Evolutionary conservation across 2,888 invertebrate species (phyloP).

Genomic region (Mimachlamys varia): DNA sequence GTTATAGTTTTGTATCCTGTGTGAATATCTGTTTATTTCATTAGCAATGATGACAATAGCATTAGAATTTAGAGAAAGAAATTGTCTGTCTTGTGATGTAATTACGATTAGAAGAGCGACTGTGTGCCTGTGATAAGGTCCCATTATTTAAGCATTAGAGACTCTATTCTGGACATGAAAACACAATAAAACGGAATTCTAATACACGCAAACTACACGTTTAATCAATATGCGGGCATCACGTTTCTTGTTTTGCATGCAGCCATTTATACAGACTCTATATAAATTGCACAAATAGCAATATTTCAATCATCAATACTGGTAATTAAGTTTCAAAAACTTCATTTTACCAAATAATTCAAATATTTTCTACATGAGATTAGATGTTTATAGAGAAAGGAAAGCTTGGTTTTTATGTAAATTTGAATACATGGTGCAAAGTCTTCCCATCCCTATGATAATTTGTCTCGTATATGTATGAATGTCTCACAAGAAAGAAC

Average conservation of each 20-base stretch:
- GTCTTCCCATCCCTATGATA: background rate
- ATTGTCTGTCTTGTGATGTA: conserved; percentile 36
- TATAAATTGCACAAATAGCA: conserved; percentile 36
- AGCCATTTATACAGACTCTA: conserved; percentile 23
- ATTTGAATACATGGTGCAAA: conserved; percentile 1
- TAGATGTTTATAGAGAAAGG: conserved; percentile 34
- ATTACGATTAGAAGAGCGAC: conserved; percentile 33
- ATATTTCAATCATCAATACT: conserved; percentile 34
- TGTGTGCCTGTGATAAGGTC: conserved; percentile 5
- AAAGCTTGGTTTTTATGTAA: conserved; percentile 10
- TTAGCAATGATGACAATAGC: background rate
- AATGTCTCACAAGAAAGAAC: conserved; percentile 6
- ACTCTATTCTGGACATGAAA: conserved; percentile 26
- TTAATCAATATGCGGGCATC: conserved; percentile 27
- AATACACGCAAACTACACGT: conserved; percentile 33
- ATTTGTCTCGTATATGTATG: conserved; percentile 19
- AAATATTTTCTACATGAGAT: background rate
- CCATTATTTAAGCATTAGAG: conserved; percentile 31
- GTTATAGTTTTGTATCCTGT: background rate
- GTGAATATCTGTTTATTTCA: background rate
- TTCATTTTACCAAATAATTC: conserved; percentile 34
- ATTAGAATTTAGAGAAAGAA: background rate
- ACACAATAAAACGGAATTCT: conserved; percentile 9
- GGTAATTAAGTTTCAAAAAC: conserved; percentile 27
- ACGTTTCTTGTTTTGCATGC: conserved; percentile 20